phyloP scores from a whole-genome alignment of 2,888 invertebrate genomes.

The Pristionchus entomophagus region DNA sequence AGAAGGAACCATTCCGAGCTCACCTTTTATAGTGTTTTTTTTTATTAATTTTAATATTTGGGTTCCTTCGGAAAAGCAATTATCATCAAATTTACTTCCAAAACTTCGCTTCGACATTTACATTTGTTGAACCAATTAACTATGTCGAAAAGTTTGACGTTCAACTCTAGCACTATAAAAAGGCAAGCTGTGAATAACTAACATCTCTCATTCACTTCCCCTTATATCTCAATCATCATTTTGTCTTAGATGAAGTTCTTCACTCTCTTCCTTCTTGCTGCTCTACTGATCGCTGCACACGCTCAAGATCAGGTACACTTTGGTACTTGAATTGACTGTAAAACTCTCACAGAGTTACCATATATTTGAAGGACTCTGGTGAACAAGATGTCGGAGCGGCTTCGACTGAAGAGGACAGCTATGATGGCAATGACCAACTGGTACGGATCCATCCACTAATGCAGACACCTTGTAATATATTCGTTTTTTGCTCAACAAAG shows the following conservation, averaged over 20 bases:
- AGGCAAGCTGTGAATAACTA: not conserved
- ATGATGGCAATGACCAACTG: not conserved
- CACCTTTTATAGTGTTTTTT: not conserved
- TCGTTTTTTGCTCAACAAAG: too few relatives aligned
- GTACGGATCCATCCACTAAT: not conserved
- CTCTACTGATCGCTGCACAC: not conserved
- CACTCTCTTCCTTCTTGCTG: not conserved
- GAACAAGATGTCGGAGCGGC: not conserved
- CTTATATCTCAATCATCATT: not conserved
- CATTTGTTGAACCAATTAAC: too few relatives aligned
- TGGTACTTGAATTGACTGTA: too few relatives aligned
- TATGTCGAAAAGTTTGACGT: too few relatives aligned
- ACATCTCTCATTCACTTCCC: not conserved
- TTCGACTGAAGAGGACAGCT: not conserved
- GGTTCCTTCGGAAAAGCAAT: too few relatives aligned
- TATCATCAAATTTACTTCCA: too few relatives aligned
- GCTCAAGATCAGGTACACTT: not conserved
- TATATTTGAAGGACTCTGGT: not conserved
- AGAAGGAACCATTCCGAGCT: not conserved
- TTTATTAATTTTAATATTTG: too few relatives aligned
- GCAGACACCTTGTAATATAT: too few relatives aligned
- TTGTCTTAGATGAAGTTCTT: conserved; percentile 1
- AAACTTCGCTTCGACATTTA: too few relatives aligned
- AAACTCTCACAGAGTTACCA: too few relatives aligned
- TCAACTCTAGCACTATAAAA: not conserved